Evolutionary conservation across 2,797 vertebrate species (phyloP).

Genomic region (Sphaeramia orbicularis): DNA sequence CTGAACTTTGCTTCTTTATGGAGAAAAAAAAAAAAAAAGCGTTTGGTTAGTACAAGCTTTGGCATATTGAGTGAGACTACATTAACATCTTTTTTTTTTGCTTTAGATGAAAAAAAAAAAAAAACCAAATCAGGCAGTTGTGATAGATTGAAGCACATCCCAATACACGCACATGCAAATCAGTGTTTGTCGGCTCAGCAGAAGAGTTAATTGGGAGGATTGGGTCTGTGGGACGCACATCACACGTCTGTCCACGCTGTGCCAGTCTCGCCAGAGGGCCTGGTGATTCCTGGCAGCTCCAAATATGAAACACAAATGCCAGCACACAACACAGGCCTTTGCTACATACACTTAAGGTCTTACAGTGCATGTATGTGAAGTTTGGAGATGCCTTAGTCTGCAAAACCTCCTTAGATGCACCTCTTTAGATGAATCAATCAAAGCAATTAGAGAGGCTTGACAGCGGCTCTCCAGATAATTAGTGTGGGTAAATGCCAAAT

Average conservation of each 20-base stretch:
- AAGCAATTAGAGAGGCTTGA: constrained; percentile 69
- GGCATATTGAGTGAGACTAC: constrained; percentile 38
- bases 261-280: constrained; percentile 60
- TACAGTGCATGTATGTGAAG: constrained; percentile 25
- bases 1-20: constrained; percentile 14
- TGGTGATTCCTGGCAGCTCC: constrained; percentile 60
- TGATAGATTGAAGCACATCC: constrained; percentile 42
- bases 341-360: constrained; percentile 8
- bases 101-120: constrained; percentile 11
- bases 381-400: constrained; percentile 7
- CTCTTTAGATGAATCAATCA: constrained; percentile 73
- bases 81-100: constrained; percentile 42
- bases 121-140: neutral
- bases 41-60: constrained; percentile 45
- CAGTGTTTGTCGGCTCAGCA: constrained; percentile 35
- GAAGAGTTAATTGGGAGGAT: constrained; percentile 60
- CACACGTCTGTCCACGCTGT: constrained; percentile 46
- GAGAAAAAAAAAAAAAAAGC: no score
- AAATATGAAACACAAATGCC: constrained; percentile 61
- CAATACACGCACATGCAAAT: constrained; percentile 36
- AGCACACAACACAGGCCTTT: constrained; percentile 17
- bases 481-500: constrained; percentile 66
- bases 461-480: constrained; percentile 69
- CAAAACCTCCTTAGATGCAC: neutral
- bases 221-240: constrained; percentile 49